A percentile compares a stretch with the other conserved stretches of the same genome.
Conservation (phyloP, 2,113 vertebrate species). For the Elaphurus davidianus region DNA sequence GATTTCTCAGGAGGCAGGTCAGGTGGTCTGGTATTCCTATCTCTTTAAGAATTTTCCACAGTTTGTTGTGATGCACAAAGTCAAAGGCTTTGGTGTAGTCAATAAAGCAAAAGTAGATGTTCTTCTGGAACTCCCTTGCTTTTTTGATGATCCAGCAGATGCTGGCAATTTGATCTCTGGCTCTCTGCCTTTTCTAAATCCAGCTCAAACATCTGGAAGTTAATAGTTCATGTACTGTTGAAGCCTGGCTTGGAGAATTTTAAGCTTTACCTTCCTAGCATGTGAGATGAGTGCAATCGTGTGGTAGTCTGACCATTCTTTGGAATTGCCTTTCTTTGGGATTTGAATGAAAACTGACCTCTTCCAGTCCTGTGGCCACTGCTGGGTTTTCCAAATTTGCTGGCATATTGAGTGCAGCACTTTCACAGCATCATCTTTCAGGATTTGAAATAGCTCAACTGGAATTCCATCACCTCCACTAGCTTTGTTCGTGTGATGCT, state of each 20-base stretch:
- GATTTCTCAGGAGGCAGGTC: background rate
- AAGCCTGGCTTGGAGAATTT: background rate
- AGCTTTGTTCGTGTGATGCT: background rate
- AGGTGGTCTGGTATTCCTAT: background rate
- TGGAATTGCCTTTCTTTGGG: background rate
- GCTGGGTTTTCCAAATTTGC: background rate
- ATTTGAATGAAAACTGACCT: background rate
- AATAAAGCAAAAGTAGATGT: background rate
- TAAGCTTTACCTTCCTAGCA: background rate
- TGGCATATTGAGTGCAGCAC: background rate
- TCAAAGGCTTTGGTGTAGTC: background rate
- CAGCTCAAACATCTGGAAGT: background rate
- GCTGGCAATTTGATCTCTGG: background rate
- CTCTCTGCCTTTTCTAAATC: background rate
- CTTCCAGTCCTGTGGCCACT: background rate
- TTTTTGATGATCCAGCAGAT: accelerated
- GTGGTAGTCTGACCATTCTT: background rate
- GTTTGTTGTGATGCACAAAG: background rate
- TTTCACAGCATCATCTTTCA: background rate
- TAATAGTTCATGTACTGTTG: background rate
- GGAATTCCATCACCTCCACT: background rate
- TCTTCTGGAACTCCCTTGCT: background rate
- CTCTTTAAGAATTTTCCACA: background rate
- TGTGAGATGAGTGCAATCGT: background rate
- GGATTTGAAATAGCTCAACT: background rate